phyloP scores from a whole-genome alignment of 2,888 invertebrate genomes.

The Pemphredon lugubris region DNA sequence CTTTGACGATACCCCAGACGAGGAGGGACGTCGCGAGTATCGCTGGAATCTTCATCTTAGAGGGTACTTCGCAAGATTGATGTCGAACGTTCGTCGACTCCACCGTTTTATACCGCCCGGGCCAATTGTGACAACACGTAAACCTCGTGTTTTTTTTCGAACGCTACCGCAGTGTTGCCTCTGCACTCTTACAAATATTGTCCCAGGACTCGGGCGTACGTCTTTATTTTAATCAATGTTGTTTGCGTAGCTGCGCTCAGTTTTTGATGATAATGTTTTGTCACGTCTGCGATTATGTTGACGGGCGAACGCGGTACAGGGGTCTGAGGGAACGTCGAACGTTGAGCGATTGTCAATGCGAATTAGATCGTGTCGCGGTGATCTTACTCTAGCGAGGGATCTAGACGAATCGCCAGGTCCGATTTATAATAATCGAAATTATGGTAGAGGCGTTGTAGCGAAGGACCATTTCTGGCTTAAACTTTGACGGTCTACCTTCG shows the following conservation, averaged over 20 bases:
- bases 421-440: no score
- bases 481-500: no score
- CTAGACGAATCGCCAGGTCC: no score
- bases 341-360: not conserved
- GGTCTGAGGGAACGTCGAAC: not conserved
- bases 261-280: conserved; percentile 7
- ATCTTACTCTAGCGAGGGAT: no score
- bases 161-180: conserved; percentile 6
- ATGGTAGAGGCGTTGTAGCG: no score
- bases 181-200: conserved; percentile 31
- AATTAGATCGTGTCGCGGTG: no score
- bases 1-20: conserved; percentile 36
- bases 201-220: conserved; percentile 7
- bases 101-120: conserved; percentile 42
- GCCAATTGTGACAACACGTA: conserved; percentile 54
- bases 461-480: no score
- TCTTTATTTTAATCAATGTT: not conserved
- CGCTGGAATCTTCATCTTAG: conserved; percentile 59
- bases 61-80: conserved; percentile 53
- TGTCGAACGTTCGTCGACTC: conserved; percentile 8
- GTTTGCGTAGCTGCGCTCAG: conserved; percentile 28
- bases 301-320: not conserved
- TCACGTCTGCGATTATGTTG: not conserved
- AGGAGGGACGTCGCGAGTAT: conserved; percentile 46
- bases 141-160: no score